Percentiles rank a stretch among this genome's conserved stretches.
Evolutionary conservation across 2,888 invertebrate genomes (phyloP).

Genomic region (Amblyjoppa proteus): DNA sequence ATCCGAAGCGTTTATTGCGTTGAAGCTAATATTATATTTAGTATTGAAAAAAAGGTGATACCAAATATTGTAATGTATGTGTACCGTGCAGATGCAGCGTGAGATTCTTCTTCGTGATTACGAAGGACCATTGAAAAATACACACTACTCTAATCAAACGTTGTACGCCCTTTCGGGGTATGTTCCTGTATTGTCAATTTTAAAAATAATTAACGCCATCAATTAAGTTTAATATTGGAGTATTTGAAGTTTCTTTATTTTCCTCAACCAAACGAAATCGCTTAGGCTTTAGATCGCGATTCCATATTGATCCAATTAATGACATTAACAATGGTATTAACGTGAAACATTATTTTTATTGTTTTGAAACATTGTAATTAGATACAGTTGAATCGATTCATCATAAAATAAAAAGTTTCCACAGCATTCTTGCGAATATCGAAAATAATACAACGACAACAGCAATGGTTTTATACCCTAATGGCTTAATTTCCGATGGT

Average conservation of each 20-base stretch:
- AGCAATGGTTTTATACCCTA: slow-evolving; percentile 78
- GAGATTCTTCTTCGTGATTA: slow-evolving; percentile 48
- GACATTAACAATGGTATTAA: background rate
- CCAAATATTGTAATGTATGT: slow-evolving; percentile 77
- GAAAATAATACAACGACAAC: slow-evolving; percentile 78
- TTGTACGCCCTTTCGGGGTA: slow-evolving; percentile 73
- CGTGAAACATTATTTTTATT: background rate
- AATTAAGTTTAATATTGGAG: slow-evolving; percentile 37
- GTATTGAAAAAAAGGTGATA: slow-evolving; percentile 72
- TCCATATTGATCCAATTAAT: no score
- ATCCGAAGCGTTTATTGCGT: slow-evolving; percentile 64
- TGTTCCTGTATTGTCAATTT: slow-evolving; percentile 76
- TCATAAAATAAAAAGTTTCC: slow-evolving; percentile 79
- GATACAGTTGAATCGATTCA: background rate
- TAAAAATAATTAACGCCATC: slow-evolving; percentile 66
- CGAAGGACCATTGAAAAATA: slow-evolving; percentile 10
- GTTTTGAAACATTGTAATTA: background rate
- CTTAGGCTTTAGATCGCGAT: background rate
- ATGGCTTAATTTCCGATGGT: slow-evolving; percentile 74
- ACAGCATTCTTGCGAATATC: slow-evolving; percentile 80
- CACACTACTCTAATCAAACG: slow-evolving; percentile 69
- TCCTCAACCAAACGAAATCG: background rate
- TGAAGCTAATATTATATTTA: slow-evolving; percentile 54
- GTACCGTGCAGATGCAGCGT: slow-evolving; percentile 70
- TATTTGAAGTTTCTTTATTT: slow-evolving; percentile 22